phyloP scores from a whole-genome alignment of 2,113 vertebrate species.

The Labrus mixtus region DNA sequence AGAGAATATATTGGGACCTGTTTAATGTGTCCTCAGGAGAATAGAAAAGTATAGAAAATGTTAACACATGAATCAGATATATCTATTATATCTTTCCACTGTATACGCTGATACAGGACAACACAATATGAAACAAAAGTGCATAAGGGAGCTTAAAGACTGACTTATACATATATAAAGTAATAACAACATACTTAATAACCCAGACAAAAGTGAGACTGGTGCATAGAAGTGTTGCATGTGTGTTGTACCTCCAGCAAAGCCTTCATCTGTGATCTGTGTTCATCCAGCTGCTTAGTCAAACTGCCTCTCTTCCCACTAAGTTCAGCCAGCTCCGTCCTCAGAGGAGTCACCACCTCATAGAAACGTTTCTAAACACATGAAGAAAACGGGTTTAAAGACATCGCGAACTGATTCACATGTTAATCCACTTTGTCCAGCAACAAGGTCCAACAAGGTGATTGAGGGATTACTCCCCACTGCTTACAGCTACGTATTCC shows the following conservation, averaged over 20 bases:
- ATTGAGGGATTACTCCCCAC: background rate
- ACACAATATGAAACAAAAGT: too few species aligned
- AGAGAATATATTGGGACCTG: background rate
- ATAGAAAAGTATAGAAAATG: too few species aligned
- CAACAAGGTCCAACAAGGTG: background rate
- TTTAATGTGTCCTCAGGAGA: too few species aligned
- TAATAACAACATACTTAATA: too few species aligned
- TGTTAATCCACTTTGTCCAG: background rate
- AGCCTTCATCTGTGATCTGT: conserved; percentile 86
- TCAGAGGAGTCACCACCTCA: conserved; percentile 89
- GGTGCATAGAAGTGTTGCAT: background rate
- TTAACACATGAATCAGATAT: too few species aligned
- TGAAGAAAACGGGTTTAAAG: background rate
- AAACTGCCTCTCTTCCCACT: conserved; percentile 84
- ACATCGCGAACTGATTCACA: background rate
- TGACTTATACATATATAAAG: too few species aligned
- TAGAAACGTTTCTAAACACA: conserved; percentile 88
- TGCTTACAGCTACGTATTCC: conserved; percentile 93
- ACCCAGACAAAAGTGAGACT: background rate
- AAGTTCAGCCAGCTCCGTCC: conserved; percentile 86
- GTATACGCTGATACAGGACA: too few species aligned
- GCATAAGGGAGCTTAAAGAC: too few species aligned
- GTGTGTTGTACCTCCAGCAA: conserved; percentile 88
- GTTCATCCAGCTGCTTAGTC: conserved; percentile 86
- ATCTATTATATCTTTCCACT: too few species aligned